Evolutionary conservation across 2,888 invertebrate genomes (phyloP).

Genomic region (Sarcophaga subvicina): DNA sequence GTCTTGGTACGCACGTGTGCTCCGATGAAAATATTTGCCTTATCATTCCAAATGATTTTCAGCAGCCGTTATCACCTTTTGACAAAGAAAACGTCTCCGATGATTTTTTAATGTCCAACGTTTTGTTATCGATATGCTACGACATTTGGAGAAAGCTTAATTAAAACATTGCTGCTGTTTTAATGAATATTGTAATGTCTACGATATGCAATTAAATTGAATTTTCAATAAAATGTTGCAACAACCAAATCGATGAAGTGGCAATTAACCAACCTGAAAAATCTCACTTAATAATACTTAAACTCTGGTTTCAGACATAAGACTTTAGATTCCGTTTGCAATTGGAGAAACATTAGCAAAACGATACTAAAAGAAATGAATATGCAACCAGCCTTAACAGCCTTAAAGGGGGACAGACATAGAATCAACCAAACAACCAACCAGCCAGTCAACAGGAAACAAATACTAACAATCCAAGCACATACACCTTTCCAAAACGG

Average conservation of each 20-base stretch:
- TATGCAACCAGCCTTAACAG: constrained; percentile 15
- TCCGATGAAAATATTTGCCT: too few species aligned
- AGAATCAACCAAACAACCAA: too few species aligned
- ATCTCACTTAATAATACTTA: constrained; percentile 45
- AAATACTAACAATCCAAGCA: constrained; percentile 36
- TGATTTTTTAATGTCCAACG: too few species aligned
- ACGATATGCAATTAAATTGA: background rate
- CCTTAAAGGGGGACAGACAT: background rate
- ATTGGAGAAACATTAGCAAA: constrained; percentile 14
- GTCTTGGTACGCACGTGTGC: too few species aligned
- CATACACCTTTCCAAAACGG: constrained; percentile 33
- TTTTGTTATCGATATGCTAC: too few species aligned
- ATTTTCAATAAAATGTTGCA: constrained; percentile 25
- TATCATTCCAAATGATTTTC: too few species aligned
- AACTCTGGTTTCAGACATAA: background rate
- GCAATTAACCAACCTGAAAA: constrained; percentile 62
- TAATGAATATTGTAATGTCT: too few species aligned
- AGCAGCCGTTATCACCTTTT: too few species aligned
- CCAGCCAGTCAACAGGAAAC: too few species aligned
- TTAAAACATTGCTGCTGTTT: too few species aligned
- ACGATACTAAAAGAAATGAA: constrained; percentile 9
- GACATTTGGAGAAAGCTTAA: too few species aligned
- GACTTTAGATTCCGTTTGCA: background rate
- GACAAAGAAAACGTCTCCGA: too few species aligned
- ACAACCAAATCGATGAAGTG: constrained; percentile 45